phyloP scores from a whole-genome alignment of 2,113 vertebrate genomes.

The Lasiurus cinereus region DNA sequence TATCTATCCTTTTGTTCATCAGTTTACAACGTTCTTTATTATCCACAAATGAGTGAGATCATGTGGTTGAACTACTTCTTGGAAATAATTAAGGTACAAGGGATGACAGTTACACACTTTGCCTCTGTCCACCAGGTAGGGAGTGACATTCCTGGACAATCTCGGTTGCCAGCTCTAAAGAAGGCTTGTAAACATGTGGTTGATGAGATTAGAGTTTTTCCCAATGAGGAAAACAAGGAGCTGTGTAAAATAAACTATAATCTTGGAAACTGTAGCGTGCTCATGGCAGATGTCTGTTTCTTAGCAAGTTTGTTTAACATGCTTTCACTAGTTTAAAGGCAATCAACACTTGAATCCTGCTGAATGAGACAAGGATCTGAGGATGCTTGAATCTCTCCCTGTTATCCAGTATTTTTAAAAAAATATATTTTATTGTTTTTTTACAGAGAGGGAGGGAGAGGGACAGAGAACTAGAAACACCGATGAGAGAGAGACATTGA shows the following conservation, averaged over 20 bases:
- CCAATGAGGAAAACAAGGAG: constrained; percentile 28
- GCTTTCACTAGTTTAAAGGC: neutral
- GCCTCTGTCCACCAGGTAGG: constrained; percentile 4
- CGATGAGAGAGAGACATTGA: no score
- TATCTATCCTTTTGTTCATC: no score
- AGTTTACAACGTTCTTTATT: no score
- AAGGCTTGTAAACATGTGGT: neutral
- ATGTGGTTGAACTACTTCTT: constrained; percentile 18
- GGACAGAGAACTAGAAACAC: no score
- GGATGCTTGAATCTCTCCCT: neutral
- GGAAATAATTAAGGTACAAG: constrained; percentile 38
- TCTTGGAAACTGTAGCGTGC: constrained; percentile 27
- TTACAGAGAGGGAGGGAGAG: no score
- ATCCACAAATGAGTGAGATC: no score
- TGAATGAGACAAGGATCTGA: neutral
- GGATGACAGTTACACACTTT: neutral
- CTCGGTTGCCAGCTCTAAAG: constrained; percentile 38
- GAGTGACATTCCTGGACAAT: constrained; percentile 33
- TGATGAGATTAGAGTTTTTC: constrained; percentile 54
- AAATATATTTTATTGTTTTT: no score
- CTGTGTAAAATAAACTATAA: neutral
- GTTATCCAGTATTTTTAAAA: neutral
- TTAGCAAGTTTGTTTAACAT: constrained; percentile 10
- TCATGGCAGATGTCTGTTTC: neutral
- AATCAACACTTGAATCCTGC: neutral